A percentile compares a stretch with the other conserved stretches of the same genome.
Conservation (phyloP, 2,113 vertebrate species). For the Tragelaphus buxtoni region DNA sequence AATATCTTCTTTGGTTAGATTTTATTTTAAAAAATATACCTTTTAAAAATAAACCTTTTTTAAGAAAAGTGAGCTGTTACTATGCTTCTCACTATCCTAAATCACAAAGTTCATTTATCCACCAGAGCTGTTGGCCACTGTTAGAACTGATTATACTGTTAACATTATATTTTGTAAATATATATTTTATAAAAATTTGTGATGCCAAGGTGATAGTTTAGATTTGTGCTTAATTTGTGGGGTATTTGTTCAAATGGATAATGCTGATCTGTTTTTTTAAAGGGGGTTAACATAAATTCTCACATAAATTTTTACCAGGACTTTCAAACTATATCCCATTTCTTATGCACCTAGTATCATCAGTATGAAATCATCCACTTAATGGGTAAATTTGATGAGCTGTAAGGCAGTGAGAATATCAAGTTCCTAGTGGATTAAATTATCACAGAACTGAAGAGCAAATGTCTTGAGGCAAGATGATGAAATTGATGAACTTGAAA, state of each 20-base stretch:
- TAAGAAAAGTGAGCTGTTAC: not conserved
- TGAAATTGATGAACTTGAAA: not conserved
- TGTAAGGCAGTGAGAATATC: not conserved
- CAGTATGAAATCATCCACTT: not conserved
- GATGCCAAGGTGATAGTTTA: not conserved
- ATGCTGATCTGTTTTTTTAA: not conserved
- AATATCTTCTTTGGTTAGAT: not conserved
- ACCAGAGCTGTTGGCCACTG: not conserved
- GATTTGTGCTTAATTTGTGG: not conserved
- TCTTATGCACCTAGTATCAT: too few species aligned
- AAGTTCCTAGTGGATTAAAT: not conserved
- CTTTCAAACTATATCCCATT: not conserved
- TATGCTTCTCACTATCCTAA: not conserved
- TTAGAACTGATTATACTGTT: not conserved
- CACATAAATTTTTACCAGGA: not conserved
- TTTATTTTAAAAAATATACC: not conserved
- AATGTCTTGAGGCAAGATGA: not conserved
- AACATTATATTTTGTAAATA: not conserved
- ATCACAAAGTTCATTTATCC: not conserved
- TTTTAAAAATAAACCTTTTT: not conserved
- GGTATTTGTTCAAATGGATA: not conserved
- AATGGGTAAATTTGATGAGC: not conserved
- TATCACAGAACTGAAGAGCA: not conserved
- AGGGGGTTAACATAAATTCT: not conserved
- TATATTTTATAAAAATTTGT: not conserved